Evolutionary conservation across 2,888 invertebrate genomes (phyloP), one percentile per base, ranked within the genome.

Genomic region (Slavum lentiscoides): DNA sequence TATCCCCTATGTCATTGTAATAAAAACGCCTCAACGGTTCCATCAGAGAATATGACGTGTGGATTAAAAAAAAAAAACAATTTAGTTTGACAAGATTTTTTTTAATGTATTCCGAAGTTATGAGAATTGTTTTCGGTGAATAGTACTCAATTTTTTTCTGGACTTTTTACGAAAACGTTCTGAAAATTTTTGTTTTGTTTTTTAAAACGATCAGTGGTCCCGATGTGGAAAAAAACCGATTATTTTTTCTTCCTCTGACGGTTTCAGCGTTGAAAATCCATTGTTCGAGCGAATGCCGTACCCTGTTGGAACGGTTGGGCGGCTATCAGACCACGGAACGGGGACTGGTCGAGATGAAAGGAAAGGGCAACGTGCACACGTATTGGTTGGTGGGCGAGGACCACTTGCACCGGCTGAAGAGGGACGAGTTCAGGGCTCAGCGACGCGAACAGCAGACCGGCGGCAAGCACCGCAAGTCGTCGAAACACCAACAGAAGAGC

Each of bases 351-450:
- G 88, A 91, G 5, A 92, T 95, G 90, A 95, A 95, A 86, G 94
- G 94, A 68, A 94, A 94, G 86, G 93, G 93, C 0, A 93, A 94
- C 66, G 92, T 93, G 85, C 87, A 91, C 83, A 95, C 95, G 2
- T 95, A 92, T 86, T 95, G 94, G 94, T 87, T 95, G 61, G 87
- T 91, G 8, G 94, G 94, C 0, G 94, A 95, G 86, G 92, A 93
- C 82, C 88, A 90, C 0, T 87, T 87, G 9, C 89, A 90, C 66
- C 89, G 91, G 43, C 88, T 89, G 72, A 86, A 88, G 82, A 88
- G 92, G 67, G 88, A 88, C 88, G 77, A 89, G 89, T 83, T 87
- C 90, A 85, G 90, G 72, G 89, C 82, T 86, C 87, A 19, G 86
- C 87, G 43, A 85, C 87, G 68, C 4, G 82, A 87, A 86, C 37